phyloP scores from a whole-genome alignment of 2,888 invertebrate genomes.

The Drosophila meridiana region DNA sequence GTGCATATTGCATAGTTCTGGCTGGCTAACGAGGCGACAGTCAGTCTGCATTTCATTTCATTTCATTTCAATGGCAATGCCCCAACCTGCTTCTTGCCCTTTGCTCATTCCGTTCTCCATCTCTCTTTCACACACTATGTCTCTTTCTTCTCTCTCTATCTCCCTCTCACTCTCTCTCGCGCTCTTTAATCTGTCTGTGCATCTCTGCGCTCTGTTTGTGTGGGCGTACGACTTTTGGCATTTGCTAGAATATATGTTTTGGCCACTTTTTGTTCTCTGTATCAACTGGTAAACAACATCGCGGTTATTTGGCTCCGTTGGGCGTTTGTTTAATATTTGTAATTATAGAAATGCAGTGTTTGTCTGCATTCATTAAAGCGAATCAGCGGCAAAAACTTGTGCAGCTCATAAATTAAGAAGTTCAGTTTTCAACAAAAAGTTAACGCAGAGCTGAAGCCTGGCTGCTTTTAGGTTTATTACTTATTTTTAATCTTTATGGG shows the following conservation, averaged over 20 bases:
- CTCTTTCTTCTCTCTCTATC: not conserved
- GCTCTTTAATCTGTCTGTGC: not conserved
- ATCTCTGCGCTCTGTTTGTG: conserved; percentile 1
- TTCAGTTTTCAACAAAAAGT: not conserved
- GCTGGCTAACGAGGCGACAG: conserved; percentile 53
- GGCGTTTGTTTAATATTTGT: conserved; percentile 49
- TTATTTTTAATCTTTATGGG: not conserved
- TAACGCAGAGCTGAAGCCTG: not conserved
- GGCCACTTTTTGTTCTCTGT: conserved; percentile 6
- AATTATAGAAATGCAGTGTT: conserved; percentile 11
- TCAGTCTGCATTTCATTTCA: conserved; percentile 52
- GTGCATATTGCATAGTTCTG: conserved; percentile 29
- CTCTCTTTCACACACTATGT: not conserved
- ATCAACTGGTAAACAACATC: conserved; percentile 27
- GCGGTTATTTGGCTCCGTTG: conserved; percentile 22
- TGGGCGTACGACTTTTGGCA: conserved; percentile 45
- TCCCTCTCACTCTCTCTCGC: not conserved
- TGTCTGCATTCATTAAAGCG: not conserved
- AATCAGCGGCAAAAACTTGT: too few species aligned
- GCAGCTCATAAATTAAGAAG: conserved; percentile 23
- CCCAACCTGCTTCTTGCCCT: conserved; percentile 4
- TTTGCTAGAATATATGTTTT: conserved; percentile 33
- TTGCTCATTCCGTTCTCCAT: not conserved
- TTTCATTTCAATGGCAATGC: conserved; percentile 25
- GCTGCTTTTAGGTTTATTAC: not conserved